A percentile compares a stretch with the other conserved stretches of the same genome.
Evolutionary conservation across 1,140 invertebrate genomes (phyloP).

Genomic region (Ericerus pela): DNA sequence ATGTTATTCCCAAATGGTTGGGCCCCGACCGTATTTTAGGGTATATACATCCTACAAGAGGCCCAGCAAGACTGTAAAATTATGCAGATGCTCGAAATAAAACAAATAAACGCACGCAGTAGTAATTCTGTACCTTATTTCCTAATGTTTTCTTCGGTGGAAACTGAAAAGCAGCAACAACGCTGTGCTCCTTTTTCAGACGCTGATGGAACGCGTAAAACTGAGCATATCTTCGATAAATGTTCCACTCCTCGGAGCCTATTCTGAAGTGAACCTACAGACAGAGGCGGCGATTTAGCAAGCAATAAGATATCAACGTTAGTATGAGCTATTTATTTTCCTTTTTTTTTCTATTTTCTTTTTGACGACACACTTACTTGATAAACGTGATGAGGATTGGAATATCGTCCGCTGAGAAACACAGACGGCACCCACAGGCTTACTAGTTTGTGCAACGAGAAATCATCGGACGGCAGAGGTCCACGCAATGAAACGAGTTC

Average conservation of each 20-base stretch:
- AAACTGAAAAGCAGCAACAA: conserved; percentile 67
- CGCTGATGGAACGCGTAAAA: conserved; percentile 68
- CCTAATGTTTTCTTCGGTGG: conserved; percentile 85
- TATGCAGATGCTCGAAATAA: too few species aligned
- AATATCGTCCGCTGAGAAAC: conserved; percentile 62
- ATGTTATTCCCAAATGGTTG: too few species aligned
- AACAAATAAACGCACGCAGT: too few species aligned
- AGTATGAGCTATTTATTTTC: background rate
- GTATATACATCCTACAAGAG: too few species aligned
- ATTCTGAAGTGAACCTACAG: conserved; percentile 63
- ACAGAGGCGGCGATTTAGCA: background rate
- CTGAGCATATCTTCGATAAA: conserved; percentile 79
- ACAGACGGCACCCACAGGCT: conserved; percentile 83
- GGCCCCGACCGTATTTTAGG: too few species aligned
- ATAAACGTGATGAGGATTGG: conserved; percentile 71
- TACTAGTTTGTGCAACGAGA: conserved; percentile 40
- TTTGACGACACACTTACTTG: conserved; percentile 41
- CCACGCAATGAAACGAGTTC: conserved; percentile 56
- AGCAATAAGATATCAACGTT: background rate
- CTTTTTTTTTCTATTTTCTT: background rate
- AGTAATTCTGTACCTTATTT: conserved; percentile 60
- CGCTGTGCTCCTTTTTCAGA: conserved; percentile 64
- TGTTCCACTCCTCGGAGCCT: conserved; percentile 80
- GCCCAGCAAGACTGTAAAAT: too few species aligned
- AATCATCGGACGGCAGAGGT: conserved; percentile 34